Evolutionary conservation across 2,113 vertebrate genomes (phyloP).

Genomic region (rat (Rattus norvegicus)): GRCr8 NC_086026.1:37894501-37895000

Average conservation of each 20-base stretch:
- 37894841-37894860: background rate
- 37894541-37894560: background rate
- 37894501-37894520: background rate
- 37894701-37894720: background rate
- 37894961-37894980: background rate
- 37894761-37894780: background rate
- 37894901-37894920: background rate
- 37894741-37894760: background rate
- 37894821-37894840: background rate
- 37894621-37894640: slow-evolving; percentile 45
- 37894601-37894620: background rate
- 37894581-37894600: background rate
- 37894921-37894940: background rate
- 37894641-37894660: slow-evolving; percentile 1
- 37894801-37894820: background rate
- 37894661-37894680: background rate
- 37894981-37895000: background rate
- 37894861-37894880: background rate
- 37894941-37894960: background rate
- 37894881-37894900: background rate
- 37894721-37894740: background rate
- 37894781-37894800: background rate
- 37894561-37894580: background rate
- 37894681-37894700: background rate
- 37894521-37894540: background rate